Evolutionary conservation across 2,113 vertebrate genomes (phyloP), one percentile per base, ranked within the genome.

Genomic region (Oplegnathus fasciatus): DNA sequence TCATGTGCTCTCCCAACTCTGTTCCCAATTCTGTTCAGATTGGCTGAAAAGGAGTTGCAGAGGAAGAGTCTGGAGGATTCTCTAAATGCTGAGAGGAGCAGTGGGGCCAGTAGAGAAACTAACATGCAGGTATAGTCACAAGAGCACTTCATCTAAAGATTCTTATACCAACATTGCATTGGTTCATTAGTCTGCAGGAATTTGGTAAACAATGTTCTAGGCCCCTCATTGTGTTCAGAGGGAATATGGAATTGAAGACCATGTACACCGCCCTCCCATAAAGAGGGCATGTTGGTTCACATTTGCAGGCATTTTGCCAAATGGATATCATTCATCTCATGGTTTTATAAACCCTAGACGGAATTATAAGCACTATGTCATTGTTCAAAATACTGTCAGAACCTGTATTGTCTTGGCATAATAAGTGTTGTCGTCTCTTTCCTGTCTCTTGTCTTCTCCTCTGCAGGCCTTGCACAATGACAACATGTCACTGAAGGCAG

Each of bases 381-480:
- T 4, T 61, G 57, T 76, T 65, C 1, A 69, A 66, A 30, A 52
- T 42, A 7, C 34, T 84, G 26, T 55, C 54, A 65, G 18, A 57
- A n/a, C 9, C 28, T 67, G 65, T 37, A 13, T 69, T 15, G 2
- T 46, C 9, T 44, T 58, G 15, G 26, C 40, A 15, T 42, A 60
- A 70, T 66, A 60, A 69, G 30, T 46, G 10, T 26, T 1, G 5
- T 17, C 80, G 85, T 50, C 65, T 4, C 68, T 15, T 61, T 14
- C 50, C 68, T 50, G 55, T 48, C 15, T 62, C 40, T 62, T 32
- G 34, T 55, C 8, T 55, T 83, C 57, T 80, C 66, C 18, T 62
- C 66, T 91, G 9, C 81, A 99, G 98, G 96, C 96, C 85, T 94
- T 98, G 82, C 97, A 98, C 91, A 98, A 97, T 64, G 97, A 98